Base-by-base conservation (phyloP, 53 echinoderm and acorn worm genomes). In the Mesocentrotus franciscanus region DNA sequence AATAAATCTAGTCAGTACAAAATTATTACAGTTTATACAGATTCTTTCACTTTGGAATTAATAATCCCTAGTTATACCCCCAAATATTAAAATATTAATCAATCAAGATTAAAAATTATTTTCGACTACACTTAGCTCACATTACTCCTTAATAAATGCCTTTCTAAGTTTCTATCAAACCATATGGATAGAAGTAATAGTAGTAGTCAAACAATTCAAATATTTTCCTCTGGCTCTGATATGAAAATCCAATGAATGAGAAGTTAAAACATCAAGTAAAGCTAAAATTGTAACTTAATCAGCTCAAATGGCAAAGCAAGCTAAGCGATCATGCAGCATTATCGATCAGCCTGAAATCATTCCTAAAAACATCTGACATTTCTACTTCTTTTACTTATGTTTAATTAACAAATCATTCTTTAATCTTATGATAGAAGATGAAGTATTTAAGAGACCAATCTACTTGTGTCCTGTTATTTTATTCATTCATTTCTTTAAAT, bases 251-350 rank as follows among this genome's bases (percentile, higher is more conserved):
- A 81, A 81, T 27, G 17, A 81, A 81, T 81, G 42, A 81, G 33
- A 81, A 17, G 0, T 42, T 18, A 81, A 79, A 17, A 81, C 16
- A 17, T 39, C 36, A 39, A 81, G 17, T 18, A 64, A 75, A 75
- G 87, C 87, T 87, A 14, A 13, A 22, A 39, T 42, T 84, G 39
- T 22, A 84, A 81, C 56, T 85, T 18, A 55, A 12, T 87, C 29
- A 87, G 87, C 56, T 35, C 27, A 87, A 57, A 27, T 87, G n/a
- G 2, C 58, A 87, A 58, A 59, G 87, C 87, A 58, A 87, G 57
- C 58, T 26, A 87, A 87, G 87, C 87, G 4, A 57, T 56, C 87
- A 58, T 87, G 87, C 87, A 87, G 56, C 58, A 59, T 18, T 24
- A 84, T 16, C 76, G 12, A 76, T 81, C 81, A 20, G 42, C 81